A percentile compares a stretch with the other conserved stretches of the same genome.
Evolutionary conservation across 1,140 invertebrate species (phyloP).

Genomic region (Bicyclus anynana): DNA sequence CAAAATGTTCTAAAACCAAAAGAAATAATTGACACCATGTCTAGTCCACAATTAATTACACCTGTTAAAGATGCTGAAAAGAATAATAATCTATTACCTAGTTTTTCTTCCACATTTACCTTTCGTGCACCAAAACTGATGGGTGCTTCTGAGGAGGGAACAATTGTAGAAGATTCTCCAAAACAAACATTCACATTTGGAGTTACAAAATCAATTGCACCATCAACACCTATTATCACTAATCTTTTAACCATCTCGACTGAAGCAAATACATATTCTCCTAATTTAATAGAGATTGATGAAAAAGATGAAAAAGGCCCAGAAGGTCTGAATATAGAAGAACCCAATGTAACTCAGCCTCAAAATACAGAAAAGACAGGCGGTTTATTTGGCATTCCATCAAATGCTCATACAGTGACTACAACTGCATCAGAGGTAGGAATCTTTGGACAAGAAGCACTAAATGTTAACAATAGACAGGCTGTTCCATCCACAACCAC

Average conservation of each 20-base stretch:
- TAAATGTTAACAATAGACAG: not conserved
- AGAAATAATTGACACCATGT: slow-evolving; percentile 7
- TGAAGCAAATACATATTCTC: slow-evolving; percentile 2
- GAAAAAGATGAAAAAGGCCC: slow-evolving; percentile 33
- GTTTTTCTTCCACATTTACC: slow-evolving; percentile 50
- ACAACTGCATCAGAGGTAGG: not conserved
- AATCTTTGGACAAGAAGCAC: not conserved
- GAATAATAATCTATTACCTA: slow-evolving; percentile 51
- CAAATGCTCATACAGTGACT: not conserved
- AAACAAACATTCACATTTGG: slow-evolving; percentile 46
- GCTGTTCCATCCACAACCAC: not conserved
- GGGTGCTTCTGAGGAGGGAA: slow-evolving; percentile 21
- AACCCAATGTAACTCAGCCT: not conserved
- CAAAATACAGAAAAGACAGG: not conserved
- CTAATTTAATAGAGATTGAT: slow-evolving; percentile 1
- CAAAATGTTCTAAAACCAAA: slow-evolving; percentile 6
- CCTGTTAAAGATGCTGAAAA: slow-evolving; percentile 38
- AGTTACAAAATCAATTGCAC: slow-evolving; percentile 36
- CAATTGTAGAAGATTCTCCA: slow-evolving; percentile 21
- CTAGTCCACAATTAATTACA: slow-evolving; percentile 26
- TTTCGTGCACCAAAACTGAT: slow-evolving; percentile 54
- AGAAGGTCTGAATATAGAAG: slow-evolving; percentile 34
- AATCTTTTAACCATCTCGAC: not conserved
- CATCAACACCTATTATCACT: slow-evolving; percentile 9
- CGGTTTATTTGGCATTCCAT: slow-evolving; percentile 18